Evolutionary conservation across 2,888 invertebrate species (phyloP), one percentile per base, ranked within the genome.

Genomic region (Ashinkailepas kermadecensis): DNA sequence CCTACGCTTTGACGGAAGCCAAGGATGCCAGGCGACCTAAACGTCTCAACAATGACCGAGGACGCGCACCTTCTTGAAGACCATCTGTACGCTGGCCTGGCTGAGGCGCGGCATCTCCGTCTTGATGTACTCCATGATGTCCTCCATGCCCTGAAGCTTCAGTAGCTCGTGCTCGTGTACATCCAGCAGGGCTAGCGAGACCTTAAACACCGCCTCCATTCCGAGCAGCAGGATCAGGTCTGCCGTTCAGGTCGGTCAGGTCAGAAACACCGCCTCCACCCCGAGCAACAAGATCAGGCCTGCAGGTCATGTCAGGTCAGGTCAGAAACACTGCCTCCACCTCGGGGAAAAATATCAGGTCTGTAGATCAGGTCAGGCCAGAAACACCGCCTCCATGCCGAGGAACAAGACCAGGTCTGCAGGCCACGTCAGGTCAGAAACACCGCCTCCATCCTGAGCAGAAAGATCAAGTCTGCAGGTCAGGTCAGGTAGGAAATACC

Each of bases 101-200:
- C 79, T 23, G 13, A 79, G 79, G 67, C 87, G 87, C n/a, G 87
- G 89, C 81, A 90, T 85, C 3, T 88, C 92, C 89, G 92, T 92
- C 87, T 97, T 97, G 54, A 98, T 89, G 85, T 95, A 97, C 86
- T 96, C 95, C 89, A 97, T 97, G 0, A 96, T 94, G 85, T 94
- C 93, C 86, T 99, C 98, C 86, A 98, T 97, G 84, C 94, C 94
- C 85, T 94, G 93, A 85, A 96, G 95, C 80, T 91, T 88, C 87
- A 97, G 89, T 81, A 99, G 89, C 25, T 93, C 92, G 83, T 95
- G 94, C 85, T 93, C 93, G 88, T 97, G 96, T 70, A 93, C 92
- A 0, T 93, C 92, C 13, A 98, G 89, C 80, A 98, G 88, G 0
- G 95, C 92, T 80, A 98, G 89, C 0, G 96, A 95, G 80, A 97